A percentile compares a stretch with the other conserved stretches of the same genome.
These are phyloP conservation scores for Aphaenogaster rudis DNA, from an alignment of 1,140 invertebrate genomes.

Conservation along the genomic window DNA sequence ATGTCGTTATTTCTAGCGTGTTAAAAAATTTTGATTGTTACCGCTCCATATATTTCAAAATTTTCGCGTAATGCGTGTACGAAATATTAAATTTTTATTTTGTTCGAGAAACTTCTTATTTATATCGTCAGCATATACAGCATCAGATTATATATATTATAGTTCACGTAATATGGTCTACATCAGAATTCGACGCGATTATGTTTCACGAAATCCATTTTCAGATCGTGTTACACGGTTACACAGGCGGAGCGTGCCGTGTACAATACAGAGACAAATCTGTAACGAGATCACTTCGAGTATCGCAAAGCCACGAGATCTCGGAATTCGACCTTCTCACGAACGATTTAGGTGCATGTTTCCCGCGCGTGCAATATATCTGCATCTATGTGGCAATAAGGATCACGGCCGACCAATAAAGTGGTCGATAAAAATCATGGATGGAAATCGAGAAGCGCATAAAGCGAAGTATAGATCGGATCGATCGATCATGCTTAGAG, in stretches of 20 bases:
- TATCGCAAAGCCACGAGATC: neutral
- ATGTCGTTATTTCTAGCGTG: neutral
- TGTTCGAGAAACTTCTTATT: neutral
- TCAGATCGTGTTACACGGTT: slow-evolving; percentile 1
- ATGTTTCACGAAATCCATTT: slow-evolving; percentile 17
- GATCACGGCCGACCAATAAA: slow-evolving; percentile 38
- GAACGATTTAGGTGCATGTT: slow-evolving; percentile 14
- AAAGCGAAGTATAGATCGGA: slow-evolving; percentile 34
- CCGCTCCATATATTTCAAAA: neutral
- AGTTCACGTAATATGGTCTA: neutral
- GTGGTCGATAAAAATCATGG: slow-evolving; percentile 38
- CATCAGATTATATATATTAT: neutral
- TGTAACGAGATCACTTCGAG: slow-evolving; percentile 2
- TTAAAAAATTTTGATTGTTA: neutral
- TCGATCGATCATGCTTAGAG: slow-evolving; percentile 40
- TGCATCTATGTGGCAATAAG: slow-evolving; percentile 33
- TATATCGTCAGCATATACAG: neutral
- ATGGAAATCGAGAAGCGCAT: slow-evolving; percentile 32
- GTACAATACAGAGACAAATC: neutral
- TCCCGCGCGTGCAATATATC: slow-evolving; percentile 7
- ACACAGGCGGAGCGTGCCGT: neutral
- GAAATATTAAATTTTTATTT: slow-evolving; percentile 11
- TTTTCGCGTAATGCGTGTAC: neutral
- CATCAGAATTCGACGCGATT: neutral
- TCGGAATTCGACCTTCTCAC: slow-evolving; percentile 24